These are phyloP conservation scores for Macrostomum lignano DNA, from an alignment of 1,140 invertebrate species.

Conservation along the genomic window DNA sequence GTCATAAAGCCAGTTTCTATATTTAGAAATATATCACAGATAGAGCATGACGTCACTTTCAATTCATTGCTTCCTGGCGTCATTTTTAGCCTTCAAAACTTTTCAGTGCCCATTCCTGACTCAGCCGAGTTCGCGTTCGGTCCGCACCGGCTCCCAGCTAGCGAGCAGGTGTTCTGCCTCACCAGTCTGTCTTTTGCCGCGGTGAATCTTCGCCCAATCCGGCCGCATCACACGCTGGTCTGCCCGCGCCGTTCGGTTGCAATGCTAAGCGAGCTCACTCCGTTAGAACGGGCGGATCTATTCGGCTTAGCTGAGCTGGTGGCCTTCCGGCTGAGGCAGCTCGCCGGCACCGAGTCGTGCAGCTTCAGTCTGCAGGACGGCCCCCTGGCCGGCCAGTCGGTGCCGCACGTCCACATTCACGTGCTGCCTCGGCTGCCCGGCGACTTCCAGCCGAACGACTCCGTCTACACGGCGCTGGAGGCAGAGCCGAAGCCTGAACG, in stretches of 20 bases:
- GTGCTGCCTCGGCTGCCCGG: slow-evolving; percentile 43
- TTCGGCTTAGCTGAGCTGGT: slow-evolving; percentile 39
- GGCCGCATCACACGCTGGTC: too few species aligned
- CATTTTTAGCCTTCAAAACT: too few species aligned
- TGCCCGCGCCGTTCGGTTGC: slow-evolving; percentile 35
- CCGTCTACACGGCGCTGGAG: slow-evolving; percentile 40
- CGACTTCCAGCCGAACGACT: slow-evolving; percentile 47
- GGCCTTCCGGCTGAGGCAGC: slow-evolving; percentile 38
- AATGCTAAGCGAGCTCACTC: slow-evolving; percentile 38
- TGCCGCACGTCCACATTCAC: slow-evolving; percentile 57
- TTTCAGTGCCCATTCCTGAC: too few species aligned
- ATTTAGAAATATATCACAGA: too few species aligned
- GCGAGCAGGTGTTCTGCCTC: too few species aligned
- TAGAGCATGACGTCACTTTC: too few species aligned
- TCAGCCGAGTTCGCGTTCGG: too few species aligned
- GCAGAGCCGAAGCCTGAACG: not conserved
- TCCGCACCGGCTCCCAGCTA: too few species aligned
- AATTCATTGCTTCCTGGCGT: too few species aligned
- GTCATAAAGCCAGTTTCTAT: too few species aligned
- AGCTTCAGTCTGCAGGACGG: slow-evolving; percentile 54
- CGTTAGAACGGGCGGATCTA: slow-evolving; percentile 47
- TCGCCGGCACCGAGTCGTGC: slow-evolving; percentile 42
- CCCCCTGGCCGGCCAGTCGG: slow-evolving; percentile 51
- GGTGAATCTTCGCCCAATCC: too few species aligned
- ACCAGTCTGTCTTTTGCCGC: too few species aligned